Evolutionary conservation across 2,888 invertebrate genomes (phyloP).

Genomic region (Acleris holmiana): DNA sequence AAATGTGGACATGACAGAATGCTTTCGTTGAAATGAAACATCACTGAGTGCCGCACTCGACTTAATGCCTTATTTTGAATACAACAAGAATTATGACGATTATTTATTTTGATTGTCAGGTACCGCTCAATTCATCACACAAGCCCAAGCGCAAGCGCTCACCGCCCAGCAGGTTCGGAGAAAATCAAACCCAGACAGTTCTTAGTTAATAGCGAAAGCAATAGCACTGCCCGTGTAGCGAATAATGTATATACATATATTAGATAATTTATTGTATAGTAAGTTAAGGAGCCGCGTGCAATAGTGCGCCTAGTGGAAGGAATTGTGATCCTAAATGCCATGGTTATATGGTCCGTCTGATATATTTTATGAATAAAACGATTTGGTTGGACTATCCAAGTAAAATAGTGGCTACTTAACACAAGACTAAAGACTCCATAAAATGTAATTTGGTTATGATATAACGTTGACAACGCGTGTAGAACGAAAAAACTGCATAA

Average conservation of each 20-base stretch:
- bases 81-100: constrained; percentile 9
- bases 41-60: no score
- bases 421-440: not conserved
- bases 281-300: constrained; percentile 44
- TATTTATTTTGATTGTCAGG: constrained; percentile 54
- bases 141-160: constrained; percentile 71
- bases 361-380: not conserved
- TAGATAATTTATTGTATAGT: constrained; percentile 57
- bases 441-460: not conserved
- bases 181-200: constrained; percentile 81
- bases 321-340: constrained; percentile 26
- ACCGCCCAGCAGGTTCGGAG: constrained; percentile 75
- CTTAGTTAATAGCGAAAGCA: constrained; percentile 61
- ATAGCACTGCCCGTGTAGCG: constrained; percentile 57
- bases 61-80: not conserved
- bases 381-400: constrained; percentile 4
- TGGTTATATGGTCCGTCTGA: constrained; percentile 7
- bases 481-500: not conserved
- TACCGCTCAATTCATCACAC: constrained; percentile 73
- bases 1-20: no score
- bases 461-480: not conserved
- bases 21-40: no score
- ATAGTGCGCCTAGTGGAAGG: constrained; percentile 53
- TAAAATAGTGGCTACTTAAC: not conserved
- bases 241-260: constrained; percentile 56